Conservation (phyloP, 2,888 invertebrate species). For the Encarsia formosa region DNA sequence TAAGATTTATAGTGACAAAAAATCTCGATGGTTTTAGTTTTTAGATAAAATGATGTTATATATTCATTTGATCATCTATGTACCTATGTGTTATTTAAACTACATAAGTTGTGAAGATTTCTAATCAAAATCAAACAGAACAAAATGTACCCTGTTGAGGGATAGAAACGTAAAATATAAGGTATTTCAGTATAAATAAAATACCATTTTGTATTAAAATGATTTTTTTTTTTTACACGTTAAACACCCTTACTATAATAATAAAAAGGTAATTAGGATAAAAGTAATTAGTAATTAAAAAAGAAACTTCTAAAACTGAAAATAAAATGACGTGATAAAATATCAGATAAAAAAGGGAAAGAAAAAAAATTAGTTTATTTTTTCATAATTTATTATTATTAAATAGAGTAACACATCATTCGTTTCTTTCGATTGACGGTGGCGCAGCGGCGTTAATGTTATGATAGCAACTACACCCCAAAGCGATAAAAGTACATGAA, state of each 20-base stretch:
- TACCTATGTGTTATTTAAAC: conserved; percentile 18
- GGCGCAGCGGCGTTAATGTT: conserved; percentile 14
- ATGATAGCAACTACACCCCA: conserved; percentile 7
- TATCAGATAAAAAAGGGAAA: not conserved
- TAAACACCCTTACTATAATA: not conserved
- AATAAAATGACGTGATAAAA: too few relatives aligned
- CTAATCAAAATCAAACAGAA: conserved; percentile 19
- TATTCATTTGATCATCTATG: conserved; percentile 15
- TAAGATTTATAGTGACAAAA: conserved; percentile 4
- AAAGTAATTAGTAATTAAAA: too few relatives aligned
- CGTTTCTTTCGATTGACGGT: conserved; percentile 25
- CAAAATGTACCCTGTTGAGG: conserved; percentile 21
- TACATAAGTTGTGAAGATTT: conserved; percentile 13
- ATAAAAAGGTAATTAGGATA: too few relatives aligned
- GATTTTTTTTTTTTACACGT: not conserved
- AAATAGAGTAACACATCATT: conserved; percentile 28
- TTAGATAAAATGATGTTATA: conserved; percentile 14
- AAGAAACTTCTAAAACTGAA: too few relatives aligned
- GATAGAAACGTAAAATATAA: conserved; percentile 21
- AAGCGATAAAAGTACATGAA: conserved; percentile 17
- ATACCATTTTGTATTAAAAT: conserved; percentile 14
- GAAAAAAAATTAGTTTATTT: conserved; percentile 6
- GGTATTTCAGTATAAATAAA: conserved; percentile 27
- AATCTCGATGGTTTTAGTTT: conserved; percentile 4
- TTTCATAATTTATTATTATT: conserved; percentile 29